phyloP scores from a whole-genome alignment of 2,888 invertebrate species.

The Blastobasis adustella region DNA sequence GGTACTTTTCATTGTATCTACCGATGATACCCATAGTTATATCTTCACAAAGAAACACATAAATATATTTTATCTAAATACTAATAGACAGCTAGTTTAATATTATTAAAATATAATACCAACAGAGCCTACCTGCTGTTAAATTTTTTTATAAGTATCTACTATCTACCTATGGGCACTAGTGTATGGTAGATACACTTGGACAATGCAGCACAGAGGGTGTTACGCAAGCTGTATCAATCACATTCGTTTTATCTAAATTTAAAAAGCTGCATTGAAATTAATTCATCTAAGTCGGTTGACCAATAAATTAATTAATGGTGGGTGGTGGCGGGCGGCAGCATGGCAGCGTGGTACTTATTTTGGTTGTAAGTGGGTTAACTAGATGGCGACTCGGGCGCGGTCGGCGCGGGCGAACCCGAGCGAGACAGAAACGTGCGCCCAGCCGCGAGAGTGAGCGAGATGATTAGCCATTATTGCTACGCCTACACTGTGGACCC shows the following conservation, averaged over 20 bases:
- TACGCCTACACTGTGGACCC: constrained; percentile 65
- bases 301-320: constrained; percentile 17
- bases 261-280: constrained; percentile 1
- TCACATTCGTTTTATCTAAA: background rate
- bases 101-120: too few relatives aligned
- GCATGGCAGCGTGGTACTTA: constrained; percentile 5
- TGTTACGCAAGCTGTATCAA: background rate
- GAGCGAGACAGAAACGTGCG: constrained; percentile 25
- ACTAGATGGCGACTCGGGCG: constrained; percentile 60
- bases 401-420: constrained; percentile 26
- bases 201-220: background rate
- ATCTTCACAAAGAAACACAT: too few relatives aligned
- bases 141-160: too few relatives aligned
- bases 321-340: background rate
- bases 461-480: constrained; percentile 53
- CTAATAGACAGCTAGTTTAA: too few relatives aligned
- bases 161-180: too few relatives aligned
- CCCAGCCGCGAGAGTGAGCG: constrained; percentile 34
- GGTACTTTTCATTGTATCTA: too few relatives aligned
- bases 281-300: constrained; percentile 5
- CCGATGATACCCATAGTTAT: too few relatives aligned
- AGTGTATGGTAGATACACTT: too few relatives aligned
- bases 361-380: constrained; percentile 37
- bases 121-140: too few relatives aligned
- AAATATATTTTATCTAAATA: too few relatives aligned